These are phyloP conservation scores for Lates japonicus DNA, from an alignment of 2,797 vertebrate species.

Conservation along the genomic window DNA sequence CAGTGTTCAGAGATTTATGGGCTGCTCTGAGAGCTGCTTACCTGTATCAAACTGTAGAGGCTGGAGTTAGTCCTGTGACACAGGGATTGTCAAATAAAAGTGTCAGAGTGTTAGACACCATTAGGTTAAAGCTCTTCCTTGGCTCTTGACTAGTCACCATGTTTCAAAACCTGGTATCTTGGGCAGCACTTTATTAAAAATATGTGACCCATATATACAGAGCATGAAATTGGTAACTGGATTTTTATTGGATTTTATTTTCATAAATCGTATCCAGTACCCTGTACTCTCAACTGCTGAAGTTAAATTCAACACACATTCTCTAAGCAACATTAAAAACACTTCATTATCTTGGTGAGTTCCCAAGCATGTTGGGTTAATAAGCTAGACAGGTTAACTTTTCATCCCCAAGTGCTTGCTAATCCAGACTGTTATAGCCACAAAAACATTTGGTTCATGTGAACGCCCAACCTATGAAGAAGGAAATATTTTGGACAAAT, in stretches of 20 bases:
- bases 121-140: slow-evolving; percentile 54
- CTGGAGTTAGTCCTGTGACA: slow-evolving; percentile 78
- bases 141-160: slow-evolving; percentile 31
- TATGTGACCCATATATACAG: slow-evolving; percentile 17
- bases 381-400: background rate
- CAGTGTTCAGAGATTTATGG: slow-evolving; percentile 80
- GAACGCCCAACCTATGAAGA: too few species aligned
- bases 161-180: slow-evolving; percentile 44
- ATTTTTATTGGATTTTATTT: slow-evolving; percentile 4
- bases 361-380: too few species aligned
- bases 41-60: slow-evolving; percentile 78
- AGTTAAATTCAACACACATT: background rate
- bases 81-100: slow-evolving; percentile 64
- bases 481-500: too few species aligned
- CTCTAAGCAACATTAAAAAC: background rate
- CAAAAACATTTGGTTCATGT: too few species aligned
- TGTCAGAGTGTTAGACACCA: slow-evolving; percentile 58
- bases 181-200: slow-evolving; percentile 43
- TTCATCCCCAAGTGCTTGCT: background rate
- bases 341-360: background rate
- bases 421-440: too few species aligned
- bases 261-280: background rate
- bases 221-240: slow-evolving; percentile 15
- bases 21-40: slow-evolving; percentile 72
- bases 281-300: slow-evolving; percentile 4